phyloP scores from a whole-genome alignment of 2,888 invertebrate species.

The Rhaphigaster nebulosa region DNA sequence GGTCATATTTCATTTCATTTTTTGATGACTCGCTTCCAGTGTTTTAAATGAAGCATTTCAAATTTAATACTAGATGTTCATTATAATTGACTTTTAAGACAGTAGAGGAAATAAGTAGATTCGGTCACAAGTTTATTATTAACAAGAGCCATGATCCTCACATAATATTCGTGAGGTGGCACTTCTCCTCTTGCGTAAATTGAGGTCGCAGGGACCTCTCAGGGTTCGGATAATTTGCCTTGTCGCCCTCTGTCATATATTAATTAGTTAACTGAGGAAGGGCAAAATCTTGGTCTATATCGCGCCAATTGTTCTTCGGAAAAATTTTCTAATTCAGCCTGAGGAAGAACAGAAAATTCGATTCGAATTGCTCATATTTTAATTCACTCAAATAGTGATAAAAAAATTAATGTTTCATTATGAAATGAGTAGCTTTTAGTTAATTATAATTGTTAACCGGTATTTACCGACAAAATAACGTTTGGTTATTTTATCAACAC shows the following conservation, averaged over 20 bases:
- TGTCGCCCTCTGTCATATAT: constrained; percentile 43
- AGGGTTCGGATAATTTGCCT: constrained; percentile 42
- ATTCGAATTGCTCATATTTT: background rate
- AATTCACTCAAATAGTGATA: background rate
- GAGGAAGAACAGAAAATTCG: background rate
- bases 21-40: too few relatives aligned
- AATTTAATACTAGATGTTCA: too few relatives aligned
- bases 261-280: background rate
- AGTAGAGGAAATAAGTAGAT: too few relatives aligned
- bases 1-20: too few relatives aligned
- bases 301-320: background rate
- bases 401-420: too few relatives aligned
- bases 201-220: background rate
- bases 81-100: too few relatives aligned
- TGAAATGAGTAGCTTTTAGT: too few relatives aligned
- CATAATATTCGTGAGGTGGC: constrained; percentile 7
- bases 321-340: background rate
- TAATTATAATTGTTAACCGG: too few relatives aligned
- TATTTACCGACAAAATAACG: too few relatives aligned
- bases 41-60: too few relatives aligned
- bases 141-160: background rate
- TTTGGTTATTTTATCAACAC: too few relatives aligned
- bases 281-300: constrained; percentile 10
- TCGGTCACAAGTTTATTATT: background rate
- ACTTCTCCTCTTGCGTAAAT: constrained; percentile 28